phyloP scores from a whole-genome alignment of 2,888 invertebrate species.

The Ennomos erosarius region DNA sequence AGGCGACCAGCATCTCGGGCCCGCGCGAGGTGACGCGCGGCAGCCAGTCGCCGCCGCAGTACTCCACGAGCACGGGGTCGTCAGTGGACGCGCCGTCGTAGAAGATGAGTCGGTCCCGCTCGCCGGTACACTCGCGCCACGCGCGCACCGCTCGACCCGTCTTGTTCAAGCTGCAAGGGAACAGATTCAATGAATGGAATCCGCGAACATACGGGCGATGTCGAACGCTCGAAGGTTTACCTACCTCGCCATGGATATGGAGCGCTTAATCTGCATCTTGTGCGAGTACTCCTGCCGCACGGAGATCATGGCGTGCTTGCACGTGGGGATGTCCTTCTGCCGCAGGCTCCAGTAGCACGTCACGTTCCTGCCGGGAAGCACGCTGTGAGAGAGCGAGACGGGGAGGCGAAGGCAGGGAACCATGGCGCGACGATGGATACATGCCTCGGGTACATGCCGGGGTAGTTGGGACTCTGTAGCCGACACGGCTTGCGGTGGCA shows the following conservation, averaged over 20 bases:
- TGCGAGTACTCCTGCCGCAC: constrained; percentile 91
- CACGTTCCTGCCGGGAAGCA: constrained; percentile 87
- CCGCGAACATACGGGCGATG: background rate
- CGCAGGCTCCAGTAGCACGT: constrained; percentile 95
- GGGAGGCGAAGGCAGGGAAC: background rate
- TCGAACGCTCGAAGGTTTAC: background rate
- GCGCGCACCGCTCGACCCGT: constrained; percentile 90
- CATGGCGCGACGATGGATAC: background rate
- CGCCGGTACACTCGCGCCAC: constrained; percentile 93
- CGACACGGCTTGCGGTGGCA: constrained; percentile 94
- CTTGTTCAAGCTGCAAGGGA: constrained; percentile 85
- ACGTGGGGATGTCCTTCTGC: constrained; percentile 93
- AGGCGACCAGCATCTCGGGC: constrained; percentile 94
- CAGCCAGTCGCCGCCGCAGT: constrained; percentile 95
- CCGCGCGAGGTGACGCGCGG: constrained; percentile 90
- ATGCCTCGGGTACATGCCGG: constrained; percentile 91
- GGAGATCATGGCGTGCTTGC: constrained; percentile 96
- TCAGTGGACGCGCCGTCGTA: constrained; percentile 94
- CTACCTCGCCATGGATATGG: constrained; percentile 87
- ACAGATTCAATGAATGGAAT: background rate
- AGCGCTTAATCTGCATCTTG: constrained; percentile 89
- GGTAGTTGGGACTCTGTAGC: constrained; percentile 95
- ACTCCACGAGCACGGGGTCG: constrained; percentile 93
- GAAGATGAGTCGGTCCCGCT: constrained; percentile 93
- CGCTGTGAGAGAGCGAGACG: constrained; percentile 1